Evolutionary conservation across 1,140 invertebrate species (phyloP).

Genomic region (Drusus annulatus): DNA sequence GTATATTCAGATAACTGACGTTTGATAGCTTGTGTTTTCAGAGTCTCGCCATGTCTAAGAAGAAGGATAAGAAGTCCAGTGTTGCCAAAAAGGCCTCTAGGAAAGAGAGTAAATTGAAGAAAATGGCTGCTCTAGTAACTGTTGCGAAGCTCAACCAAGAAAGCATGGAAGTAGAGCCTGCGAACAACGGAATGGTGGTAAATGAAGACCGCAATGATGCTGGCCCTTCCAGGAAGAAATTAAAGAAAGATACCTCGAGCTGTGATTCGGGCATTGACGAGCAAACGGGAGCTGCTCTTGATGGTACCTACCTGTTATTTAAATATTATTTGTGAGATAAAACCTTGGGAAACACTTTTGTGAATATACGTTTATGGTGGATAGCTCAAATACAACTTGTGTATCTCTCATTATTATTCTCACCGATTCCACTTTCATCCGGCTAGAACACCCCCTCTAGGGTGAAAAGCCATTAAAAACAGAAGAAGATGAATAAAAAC

Average conservation of each 20-base stretch:
- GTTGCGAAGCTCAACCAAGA: constrained; percentile 75
- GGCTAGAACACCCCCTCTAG: too few relatives aligned
- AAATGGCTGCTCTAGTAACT: constrained; percentile 75
- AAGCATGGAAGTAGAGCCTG: constrained; percentile 62
- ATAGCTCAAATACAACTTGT: too few relatives aligned
- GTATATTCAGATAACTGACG: too few relatives aligned
- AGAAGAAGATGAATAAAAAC: too few relatives aligned
- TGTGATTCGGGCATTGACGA: not conserved
- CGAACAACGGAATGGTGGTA: not conserved
- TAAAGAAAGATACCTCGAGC: constrained; percentile 37
- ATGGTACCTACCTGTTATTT: too few relatives aligned
- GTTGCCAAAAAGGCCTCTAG: constrained; percentile 70
- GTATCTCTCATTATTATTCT: too few relatives aligned
- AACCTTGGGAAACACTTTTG: too few relatives aligned
- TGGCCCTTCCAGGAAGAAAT: constrained; percentile 35
- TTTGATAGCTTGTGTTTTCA: too few relatives aligned
- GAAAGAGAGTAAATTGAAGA: constrained; percentile 76
- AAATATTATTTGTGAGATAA: too few relatives aligned
- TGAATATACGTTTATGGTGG: too few relatives aligned
- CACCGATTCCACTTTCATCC: too few relatives aligned
- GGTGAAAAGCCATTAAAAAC: too few relatives aligned
- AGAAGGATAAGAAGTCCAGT: constrained; percentile 57
- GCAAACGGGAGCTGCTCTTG: not conserved
- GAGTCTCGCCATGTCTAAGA: constrained; percentile 22
- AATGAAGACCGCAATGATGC: not conserved